Percentiles rank a stretch among this genome's conserved stretches.
phyloP scores from a whole-genome alignment of 2,113 vertebrate species.

The Prochilodus magdalenae region DNA sequence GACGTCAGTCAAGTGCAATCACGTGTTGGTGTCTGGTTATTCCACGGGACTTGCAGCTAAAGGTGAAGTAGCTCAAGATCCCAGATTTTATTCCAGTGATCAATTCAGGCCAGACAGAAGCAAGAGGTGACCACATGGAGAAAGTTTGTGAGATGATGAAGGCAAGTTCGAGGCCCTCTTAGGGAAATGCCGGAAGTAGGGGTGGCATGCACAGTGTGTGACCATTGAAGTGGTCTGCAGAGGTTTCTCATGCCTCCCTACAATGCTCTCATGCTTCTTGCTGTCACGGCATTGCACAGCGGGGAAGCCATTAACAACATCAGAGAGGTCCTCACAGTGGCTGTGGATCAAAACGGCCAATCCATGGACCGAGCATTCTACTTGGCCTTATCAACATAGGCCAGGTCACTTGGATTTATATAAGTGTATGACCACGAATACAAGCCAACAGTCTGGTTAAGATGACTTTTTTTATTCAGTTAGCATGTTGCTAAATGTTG shows the following conservation, averaged over 20 bases:
- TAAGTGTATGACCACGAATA: no score
- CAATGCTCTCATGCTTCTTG: neutral
- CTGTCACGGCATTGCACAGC: neutral
- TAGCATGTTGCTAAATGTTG: neutral
- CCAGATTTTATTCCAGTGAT: neutral
- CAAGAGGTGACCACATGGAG: neutral
- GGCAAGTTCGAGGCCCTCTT: neutral
- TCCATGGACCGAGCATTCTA: neutral
- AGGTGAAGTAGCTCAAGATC: neutral
- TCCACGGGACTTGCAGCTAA: neutral
- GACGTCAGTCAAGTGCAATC: no score
- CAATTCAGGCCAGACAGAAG: neutral
- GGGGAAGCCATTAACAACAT: neutral
- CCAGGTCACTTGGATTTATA: no score
- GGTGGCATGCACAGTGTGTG: neutral
- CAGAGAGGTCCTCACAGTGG: neutral
- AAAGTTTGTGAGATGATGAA: neutral
- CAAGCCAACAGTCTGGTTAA: no score
- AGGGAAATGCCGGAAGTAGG: neutral
- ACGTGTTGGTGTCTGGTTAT: no score
- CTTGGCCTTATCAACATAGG: neutral
- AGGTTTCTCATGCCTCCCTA: neutral
- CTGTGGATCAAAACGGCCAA: neutral
- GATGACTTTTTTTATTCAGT: neutral
- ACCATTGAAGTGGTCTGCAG: neutral